A percentile compares a stretch with the other conserved stretches of the same genome.
These are phyloP conservation scores for Chymomyza procnemis DNA, from an alignment of 2,888 invertebrate species.

Conservation along the genomic window DNA sequence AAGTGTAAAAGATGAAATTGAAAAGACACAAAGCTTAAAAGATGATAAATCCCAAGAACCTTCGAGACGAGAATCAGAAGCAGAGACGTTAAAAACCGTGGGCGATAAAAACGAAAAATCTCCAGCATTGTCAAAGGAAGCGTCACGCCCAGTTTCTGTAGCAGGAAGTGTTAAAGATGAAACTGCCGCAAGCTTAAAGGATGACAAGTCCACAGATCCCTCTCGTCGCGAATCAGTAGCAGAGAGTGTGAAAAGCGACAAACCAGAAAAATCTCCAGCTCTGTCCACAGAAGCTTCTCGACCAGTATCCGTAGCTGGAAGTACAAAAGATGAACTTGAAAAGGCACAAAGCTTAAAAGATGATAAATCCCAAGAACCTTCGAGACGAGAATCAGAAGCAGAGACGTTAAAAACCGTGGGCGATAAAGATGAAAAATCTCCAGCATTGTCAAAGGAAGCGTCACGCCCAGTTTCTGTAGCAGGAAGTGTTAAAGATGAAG, in stretches of 20 bases:
- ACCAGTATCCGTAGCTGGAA: slow-evolving; percentile 16
- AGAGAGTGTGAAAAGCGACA: slow-evolving; percentile 14
- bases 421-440: slow-evolving; percentile 31
- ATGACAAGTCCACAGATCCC: too few species aligned
- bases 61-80: slow-evolving; percentile 30
- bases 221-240: slow-evolving; percentile 40
- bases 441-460: slow-evolving; percentile 21
- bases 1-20: neutral
- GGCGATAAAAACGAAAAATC: slow-evolving; percentile 8
- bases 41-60: slow-evolving; percentile 22
- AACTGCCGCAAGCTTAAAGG: neutral
- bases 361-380: slow-evolving; percentile 28
- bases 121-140: slow-evolving; percentile 38
- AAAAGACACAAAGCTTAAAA: too few species aligned
- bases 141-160: slow-evolving; percentile 65
- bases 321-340: slow-evolving; percentile 16
- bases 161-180: slow-evolving; percentile 19
- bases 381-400: slow-evolving; percentile 24
- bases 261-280: slow-evolving; percentile 17
- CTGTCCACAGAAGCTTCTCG: slow-evolving; percentile 17
- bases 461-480: slow-evolving; percentile 55
- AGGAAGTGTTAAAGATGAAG: neutral
- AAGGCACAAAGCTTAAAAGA: slow-evolving; percentile 18
- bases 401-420: slow-evolving; percentile 17
- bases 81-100: neutral